Percentiles rank a stretch among this genome's conserved stretches.
phyloP scores from a whole-genome alignment of 2,797 vertebrate genomes.

The Percopsis omiscomaycus region DNA sequence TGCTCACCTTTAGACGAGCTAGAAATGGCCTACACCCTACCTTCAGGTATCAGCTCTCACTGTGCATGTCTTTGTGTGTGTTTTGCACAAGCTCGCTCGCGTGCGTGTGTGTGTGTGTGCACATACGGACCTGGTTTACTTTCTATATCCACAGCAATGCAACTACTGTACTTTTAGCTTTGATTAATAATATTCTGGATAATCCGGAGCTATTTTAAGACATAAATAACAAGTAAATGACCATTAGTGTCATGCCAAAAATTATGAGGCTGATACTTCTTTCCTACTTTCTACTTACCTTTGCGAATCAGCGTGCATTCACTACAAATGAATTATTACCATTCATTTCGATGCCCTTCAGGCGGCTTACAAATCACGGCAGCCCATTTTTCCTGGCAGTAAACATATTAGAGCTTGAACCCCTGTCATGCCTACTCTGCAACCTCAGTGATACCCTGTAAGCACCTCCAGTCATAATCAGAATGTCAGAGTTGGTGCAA shows the following conservation, averaged over 20 bases:
- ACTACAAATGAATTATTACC: conserved; percentile 53
- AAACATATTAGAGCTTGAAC: conserved; percentile 62
- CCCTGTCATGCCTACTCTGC: conserved; percentile 60
- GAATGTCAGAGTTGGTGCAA: conserved; percentile 58
- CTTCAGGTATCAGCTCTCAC: conserved; percentile 23
- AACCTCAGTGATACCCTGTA: conserved; percentile 56
- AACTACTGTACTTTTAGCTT: conserved; percentile 6
- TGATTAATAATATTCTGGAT: not conserved
- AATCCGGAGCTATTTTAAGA: conserved; percentile 19
- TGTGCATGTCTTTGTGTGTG: not conserved
- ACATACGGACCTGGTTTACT: conserved; percentile 15
- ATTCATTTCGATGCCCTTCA: conserved; percentile 43
- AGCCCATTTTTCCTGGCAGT: conserved; percentile 57
- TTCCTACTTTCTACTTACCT: conserved; percentile 32
- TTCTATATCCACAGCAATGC: conserved; percentile 9
- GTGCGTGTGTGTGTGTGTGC: conserved; percentile 13
- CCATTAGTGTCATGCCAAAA: conserved; percentile 48
- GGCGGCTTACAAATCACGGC: conserved; percentile 49
- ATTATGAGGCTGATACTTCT: conserved; percentile 49
- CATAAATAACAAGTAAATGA: conserved; percentile 33
- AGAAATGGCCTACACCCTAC: conserved; percentile 45
- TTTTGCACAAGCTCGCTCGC: not conserved
- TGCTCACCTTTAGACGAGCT: conserved; percentile 54
- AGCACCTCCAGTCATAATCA: conserved; percentile 70
- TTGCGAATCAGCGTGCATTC: conserved; percentile 40